Conservation (phyloP, 2,797 vertebrate species). For the Bradypodion pumilum region DNA sequence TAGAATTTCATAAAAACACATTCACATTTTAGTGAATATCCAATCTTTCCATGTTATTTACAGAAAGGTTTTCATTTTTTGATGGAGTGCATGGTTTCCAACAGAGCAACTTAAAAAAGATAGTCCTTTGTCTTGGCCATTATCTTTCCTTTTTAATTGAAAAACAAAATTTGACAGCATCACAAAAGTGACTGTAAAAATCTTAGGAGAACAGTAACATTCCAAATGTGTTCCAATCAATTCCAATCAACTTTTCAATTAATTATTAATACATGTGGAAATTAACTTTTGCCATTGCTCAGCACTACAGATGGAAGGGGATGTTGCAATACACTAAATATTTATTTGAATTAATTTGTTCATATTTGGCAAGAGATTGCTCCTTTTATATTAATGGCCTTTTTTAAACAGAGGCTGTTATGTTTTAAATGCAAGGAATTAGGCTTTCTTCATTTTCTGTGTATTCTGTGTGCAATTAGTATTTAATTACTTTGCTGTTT, state of each 20-base stretch:
- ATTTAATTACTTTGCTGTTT: slow-evolving; percentile 58
- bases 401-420: slow-evolving; percentile 55
- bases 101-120: slow-evolving; percentile 48
- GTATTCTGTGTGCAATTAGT: slow-evolving; percentile 65
- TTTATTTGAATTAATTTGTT: slow-evolving; percentile 62
- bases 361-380: slow-evolving; percentile 52
- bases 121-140: slow-evolving; percentile 7
- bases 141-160: slow-evolving; percentile 19
- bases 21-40: slow-evolving; percentile 56
- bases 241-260: slow-evolving; percentile 56
- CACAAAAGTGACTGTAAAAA: slow-evolving; percentile 17
- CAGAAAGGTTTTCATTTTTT: slow-evolving; percentile 52
- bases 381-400: slow-evolving; percentile 57
- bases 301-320: slow-evolving; percentile 37
- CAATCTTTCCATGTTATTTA: slow-evolving; percentile 41
- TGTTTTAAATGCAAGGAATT: slow-evolving; percentile 65
- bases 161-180: slow-evolving; percentile 16
- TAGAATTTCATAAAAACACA: slow-evolving; percentile 52
- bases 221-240: slow-evolving; percentile 39
- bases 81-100: slow-evolving; percentile 38
- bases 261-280: slow-evolving; percentile 55
- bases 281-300: slow-evolving; percentile 51
- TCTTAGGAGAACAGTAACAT: slow-evolving; percentile 39
- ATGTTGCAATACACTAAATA: slow-evolving; percentile 42
- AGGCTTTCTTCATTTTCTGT: slow-evolving; percentile 61